Evolutionary conservation across 2,797 vertebrate species (phyloP), one percentile per base, ranked within the genome.

Genomic region (Pangasius macronema): DNA sequence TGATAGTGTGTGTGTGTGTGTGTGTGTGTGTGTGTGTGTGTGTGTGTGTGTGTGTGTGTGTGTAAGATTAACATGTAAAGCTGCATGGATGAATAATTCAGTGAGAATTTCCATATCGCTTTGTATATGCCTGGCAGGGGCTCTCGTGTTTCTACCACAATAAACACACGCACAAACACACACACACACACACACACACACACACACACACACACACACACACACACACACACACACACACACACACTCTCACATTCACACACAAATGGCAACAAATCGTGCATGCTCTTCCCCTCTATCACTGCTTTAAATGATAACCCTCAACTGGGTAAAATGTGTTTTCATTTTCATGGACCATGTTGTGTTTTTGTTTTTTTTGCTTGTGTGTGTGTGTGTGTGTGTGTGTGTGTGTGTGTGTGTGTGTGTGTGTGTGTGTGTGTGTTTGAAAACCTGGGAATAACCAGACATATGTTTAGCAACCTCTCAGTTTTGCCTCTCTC

Each of bases 51-150:
- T 14, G 72, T 73, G 70, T 27, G 70, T 42, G 42, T 14, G 72
- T 75, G 70, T 27, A 39, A 18, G 39, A n/a, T 75, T 75, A 75
- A 49, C 86, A 61, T 75, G 72, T 49, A 73, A 46, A 75, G 72
- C 24, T 49, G 16, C 24, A 27, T 2, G 13, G 18, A 73, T 73
- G 72, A 73, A 73, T 73, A 75, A 75, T 75, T 75, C 42, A 75
- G 24, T 75, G 42, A 75, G 72, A 75, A 49, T 49, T 75, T 75
- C 42, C 72, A 49, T 27, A 46, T 75, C 24, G 11, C 72, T 75
- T 75, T 75, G 24, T 49, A 75, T 49, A 9, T 75, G 72, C 72
- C 22, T 16, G 24, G 72, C 5, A 5, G 42, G 36, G 72, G 20
- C 39, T n/a, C 72, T 75, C 0, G 13, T 49, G 5, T 75, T 49